Evolutionary conservation across 2,888 invertebrate genomes (phyloP).

Genomic region (Drosophila robusta): DNA sequence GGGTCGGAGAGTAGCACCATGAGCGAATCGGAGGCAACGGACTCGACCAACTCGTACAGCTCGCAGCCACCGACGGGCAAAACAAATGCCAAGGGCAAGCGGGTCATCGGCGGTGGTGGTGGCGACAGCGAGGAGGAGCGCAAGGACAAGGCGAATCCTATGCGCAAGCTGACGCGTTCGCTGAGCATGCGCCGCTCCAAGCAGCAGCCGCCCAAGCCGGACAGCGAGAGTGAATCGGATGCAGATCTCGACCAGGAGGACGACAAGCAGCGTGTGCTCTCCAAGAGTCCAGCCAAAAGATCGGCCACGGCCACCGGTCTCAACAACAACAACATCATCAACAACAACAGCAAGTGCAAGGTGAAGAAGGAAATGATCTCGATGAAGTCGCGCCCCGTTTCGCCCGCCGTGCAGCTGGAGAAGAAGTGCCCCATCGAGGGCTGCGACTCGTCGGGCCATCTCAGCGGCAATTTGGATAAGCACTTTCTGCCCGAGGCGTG

Average conservation of each 20-base stretch:
- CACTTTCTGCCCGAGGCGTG: conserved; percentile 97
- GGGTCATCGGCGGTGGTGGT: conserved; percentile 20
- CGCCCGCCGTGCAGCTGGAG: conserved; percentile 86
- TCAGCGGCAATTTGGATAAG: conserved; percentile 91
- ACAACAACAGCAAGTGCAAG: conserved; percentile 85
- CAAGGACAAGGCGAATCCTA: conserved; percentile 72
- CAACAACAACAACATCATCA: conserved; percentile 65
- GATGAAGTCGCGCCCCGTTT: conserved; percentile 74
- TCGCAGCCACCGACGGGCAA: conserved; percentile 55
- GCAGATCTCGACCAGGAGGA: conserved; percentile 82
- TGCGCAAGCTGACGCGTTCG: conserved; percentile 90
- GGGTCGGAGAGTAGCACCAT: conserved; percentile 65
- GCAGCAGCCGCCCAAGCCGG: conserved; percentile 86
- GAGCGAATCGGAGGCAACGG: conserved; percentile 75
- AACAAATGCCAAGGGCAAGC: conserved; percentile 55
- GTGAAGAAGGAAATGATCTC: conserved; percentile 78
- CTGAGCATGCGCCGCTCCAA: conserved; percentile 89
- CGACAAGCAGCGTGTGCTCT: conserved; percentile 85
- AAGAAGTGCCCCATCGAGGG: conserved; percentile 93
- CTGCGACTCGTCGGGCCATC: conserved; percentile 95
- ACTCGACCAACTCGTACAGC: conserved; percentile 66
- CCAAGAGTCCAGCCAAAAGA: conserved; percentile 89
- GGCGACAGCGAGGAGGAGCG: conserved; percentile 74
- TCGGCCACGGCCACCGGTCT: conserved; percentile 80
- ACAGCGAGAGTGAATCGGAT: conserved; percentile 82